Evolutionary conservation across 2,113 vertebrate genomes (phyloP), one percentile per base, ranked within the genome.

Genomic region (Tretioscincus oriximinensis): DNA sequence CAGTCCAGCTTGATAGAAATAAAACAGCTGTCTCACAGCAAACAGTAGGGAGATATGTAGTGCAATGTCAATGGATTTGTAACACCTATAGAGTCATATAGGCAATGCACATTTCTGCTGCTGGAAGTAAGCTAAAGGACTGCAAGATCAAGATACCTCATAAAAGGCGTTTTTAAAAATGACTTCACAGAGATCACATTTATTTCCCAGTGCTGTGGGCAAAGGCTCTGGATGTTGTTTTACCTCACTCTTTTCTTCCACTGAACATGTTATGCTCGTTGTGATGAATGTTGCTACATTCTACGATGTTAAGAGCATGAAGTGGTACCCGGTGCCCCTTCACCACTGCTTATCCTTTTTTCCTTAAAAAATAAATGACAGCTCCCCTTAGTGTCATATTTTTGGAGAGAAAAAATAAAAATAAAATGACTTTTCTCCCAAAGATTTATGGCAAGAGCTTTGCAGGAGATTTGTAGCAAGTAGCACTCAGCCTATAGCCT

Each of bases 371-470:
- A 93, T 81, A 92, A 94, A 95, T 82, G 68, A 68, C 86, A 88
- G 73, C 61, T 93, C 77, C 76, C 77, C 82, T 83, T 78, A 86
- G 84, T 76, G 79, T 51, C 76, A 41, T 28, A 9, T 67, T 61
- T 90, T 89, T 90, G 77, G 85, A 14, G 14, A 14, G 5, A 51
- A 16, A 58, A 58, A 58, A 58, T 58, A 58, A 58, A 58, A 58
- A 58, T 78, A 85, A 89, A 89, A 88, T 87, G 85, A 92, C 80
- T 93, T 85, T 93, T 87, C 81, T 90, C 71, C 67, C 73, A 0
- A 66, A 95, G 90, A 95, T 94, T 94, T 94, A 95, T 88, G 78
- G 88, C 79, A 90, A 83, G 88, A 94, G 88, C 87, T 89, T 92
- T 92, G 85, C 81, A 84, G 91, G 85, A 94, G 90, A 94, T 93